phyloP scores from a whole-genome alignment of 2,797 vertebrate genomes.

The Centropyge bicolor region DNA sequence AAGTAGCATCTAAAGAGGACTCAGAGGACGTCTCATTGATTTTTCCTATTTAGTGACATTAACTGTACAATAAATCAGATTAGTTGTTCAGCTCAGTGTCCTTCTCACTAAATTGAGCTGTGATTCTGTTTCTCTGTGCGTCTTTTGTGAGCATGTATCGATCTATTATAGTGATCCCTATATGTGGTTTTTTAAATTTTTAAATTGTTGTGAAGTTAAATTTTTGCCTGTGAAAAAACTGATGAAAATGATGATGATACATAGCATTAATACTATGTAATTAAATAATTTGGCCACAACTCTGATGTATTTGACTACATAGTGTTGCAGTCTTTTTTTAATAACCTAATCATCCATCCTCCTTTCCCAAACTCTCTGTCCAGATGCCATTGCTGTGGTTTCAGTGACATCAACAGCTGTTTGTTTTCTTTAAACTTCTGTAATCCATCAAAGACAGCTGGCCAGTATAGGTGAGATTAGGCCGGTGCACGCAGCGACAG shows the following conservation, averaged over 20 bases:
- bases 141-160: not conserved
- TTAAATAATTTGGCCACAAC: not conserved
- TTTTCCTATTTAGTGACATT: not conserved
- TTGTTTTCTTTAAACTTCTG: slow-evolving; percentile 40
- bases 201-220: not conserved
- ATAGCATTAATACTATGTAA: not conserved
- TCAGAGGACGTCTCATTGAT: not conserved
- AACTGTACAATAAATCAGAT: not conserved
- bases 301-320: not conserved
- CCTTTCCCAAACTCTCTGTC: not conserved
- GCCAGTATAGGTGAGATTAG: slow-evolving; percentile 61
- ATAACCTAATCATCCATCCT: not conserved
- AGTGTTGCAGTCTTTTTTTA: not conserved
- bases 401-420: slow-evolving; percentile 47
- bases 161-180: not conserved
- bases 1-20: not conserved
- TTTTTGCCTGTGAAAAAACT: too few relatives aligned
- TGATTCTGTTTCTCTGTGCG: not conserved
- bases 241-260: too few relatives aligned
- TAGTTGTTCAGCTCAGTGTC: not conserved
- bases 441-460: slow-evolving; percentile 64
- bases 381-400: not conserved
- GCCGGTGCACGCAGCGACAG: slow-evolving; percentile 25
- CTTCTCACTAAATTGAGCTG: not conserved
- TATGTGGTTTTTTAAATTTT: not conserved